These are phyloP conservation scores for Enoplolaimus lenunculus DNA, from an alignment of 2,888 invertebrate genomes.

Conservation along the genomic window DNA sequence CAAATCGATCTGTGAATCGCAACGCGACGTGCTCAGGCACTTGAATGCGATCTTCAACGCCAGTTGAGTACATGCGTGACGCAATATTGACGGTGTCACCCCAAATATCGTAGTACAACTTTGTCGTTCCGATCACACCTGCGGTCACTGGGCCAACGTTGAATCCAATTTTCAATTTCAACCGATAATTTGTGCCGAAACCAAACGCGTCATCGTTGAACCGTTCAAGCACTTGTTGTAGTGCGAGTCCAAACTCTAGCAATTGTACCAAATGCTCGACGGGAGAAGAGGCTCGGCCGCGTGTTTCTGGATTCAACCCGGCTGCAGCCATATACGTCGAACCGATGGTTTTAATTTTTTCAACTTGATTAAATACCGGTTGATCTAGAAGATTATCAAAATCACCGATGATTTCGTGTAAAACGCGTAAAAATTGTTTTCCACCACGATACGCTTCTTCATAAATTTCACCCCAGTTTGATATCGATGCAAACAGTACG, in stretches of 20 bases:
- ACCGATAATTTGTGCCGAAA: conserved; percentile 51
- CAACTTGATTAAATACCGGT: conserved; percentile 53
- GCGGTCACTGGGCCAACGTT: conserved; percentile 91
- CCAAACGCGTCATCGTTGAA: conserved; percentile 78
- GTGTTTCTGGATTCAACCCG: conserved; percentile 67
- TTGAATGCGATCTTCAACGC: conserved; percentile 63
- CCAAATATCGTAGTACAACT: conserved; percentile 93
- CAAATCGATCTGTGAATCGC: conserved; percentile 56
- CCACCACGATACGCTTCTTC: conserved; percentile 90
- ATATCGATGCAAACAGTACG: conserved; percentile 86
- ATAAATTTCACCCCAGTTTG: conserved; percentile 93
- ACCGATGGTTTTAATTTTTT: conserved; percentile 90
- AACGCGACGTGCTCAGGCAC: conserved; percentile 30
- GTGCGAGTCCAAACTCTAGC: conserved; percentile 79
- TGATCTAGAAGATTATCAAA: conserved; percentile 78
- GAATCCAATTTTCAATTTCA: conserved; percentile 55
- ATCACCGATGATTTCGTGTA: conserved; percentile 88
- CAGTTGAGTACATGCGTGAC: conserved; percentile 90
- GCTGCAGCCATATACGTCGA: conserved; percentile 95
- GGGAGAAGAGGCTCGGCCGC: conserved; percentile 53
- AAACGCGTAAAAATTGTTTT: conserved; percentile 76
- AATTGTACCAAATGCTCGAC: conserved; percentile 67
- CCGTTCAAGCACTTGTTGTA: conserved; percentile 69
- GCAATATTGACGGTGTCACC: conserved; percentile 96
- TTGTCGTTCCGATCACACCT: conserved; percentile 84